These are phyloP conservation scores for Himalopsyche anomala DNA, from an alignment of 2,888 invertebrate species.

Conservation along the genomic window DNA sequence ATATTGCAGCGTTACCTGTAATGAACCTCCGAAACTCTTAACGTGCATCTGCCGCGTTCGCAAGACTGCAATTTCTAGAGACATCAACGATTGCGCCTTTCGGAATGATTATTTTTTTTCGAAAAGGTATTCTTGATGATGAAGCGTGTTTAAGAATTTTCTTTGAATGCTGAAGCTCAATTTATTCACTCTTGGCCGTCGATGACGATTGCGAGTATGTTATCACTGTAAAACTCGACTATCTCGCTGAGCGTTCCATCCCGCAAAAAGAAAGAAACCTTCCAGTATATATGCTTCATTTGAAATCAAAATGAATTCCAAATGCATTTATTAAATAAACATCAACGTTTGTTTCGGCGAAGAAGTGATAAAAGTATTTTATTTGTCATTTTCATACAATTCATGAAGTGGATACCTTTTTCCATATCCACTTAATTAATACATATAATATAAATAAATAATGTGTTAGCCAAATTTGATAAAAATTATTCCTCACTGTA, in stretches of 20 bases:
- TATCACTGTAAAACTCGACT: no score
- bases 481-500: not conserved
- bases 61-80: constrained; percentile 45
- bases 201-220: not conserved
- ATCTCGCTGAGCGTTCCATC: not conserved
- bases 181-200: not conserved
- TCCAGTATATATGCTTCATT: not conserved
- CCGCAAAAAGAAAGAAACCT: not conserved
- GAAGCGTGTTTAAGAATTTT: not conserved
- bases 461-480: not conserved
- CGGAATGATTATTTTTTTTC: constrained; percentile 60
- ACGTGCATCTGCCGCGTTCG: not conserved
- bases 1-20: constrained; percentile 22
- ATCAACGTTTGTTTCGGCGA: not conserved
- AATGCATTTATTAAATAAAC: not conserved
- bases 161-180: not conserved
- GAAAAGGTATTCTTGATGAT: constrained; percentile 48
- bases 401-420: not conserved
- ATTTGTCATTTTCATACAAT: not conserved
- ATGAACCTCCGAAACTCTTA: not conserved
- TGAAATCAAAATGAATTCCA: constrained; percentile 1
- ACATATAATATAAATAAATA: not conserved
- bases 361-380: not conserved
- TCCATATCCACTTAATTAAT: not conserved
- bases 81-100: constrained; percentile 62